Percentiles rank a stretch among this genome's conserved stretches.
Evolutionary conservation across 2,113 vertebrate genomes (phyloP).

Genomic region (Pachycephala philippinensis): DNA sequence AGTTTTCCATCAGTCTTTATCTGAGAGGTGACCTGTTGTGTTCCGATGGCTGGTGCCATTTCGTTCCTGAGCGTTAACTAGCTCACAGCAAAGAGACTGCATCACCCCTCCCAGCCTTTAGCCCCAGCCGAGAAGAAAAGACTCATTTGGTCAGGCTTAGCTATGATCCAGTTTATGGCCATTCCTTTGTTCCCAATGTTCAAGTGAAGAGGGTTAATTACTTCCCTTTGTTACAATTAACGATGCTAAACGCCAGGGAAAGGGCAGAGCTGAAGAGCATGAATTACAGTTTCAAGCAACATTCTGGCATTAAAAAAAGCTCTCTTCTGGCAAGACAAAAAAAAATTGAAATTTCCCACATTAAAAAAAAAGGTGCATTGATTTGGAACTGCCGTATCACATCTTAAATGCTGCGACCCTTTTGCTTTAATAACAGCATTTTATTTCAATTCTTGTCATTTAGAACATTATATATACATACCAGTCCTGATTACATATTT

Average conservation of each 20-base stretch:
- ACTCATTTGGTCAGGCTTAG: not conserved
- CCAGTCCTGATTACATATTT: not conserved
- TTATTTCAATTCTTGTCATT: slow-evolving; percentile 19
- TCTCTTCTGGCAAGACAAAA: not conserved
- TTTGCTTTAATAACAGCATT: not conserved
- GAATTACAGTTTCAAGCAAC: slow-evolving; percentile 19
- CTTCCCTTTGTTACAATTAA: slow-evolving; percentile 52
- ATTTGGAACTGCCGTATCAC: slow-evolving; percentile 3
- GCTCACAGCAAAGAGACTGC: not conserved
- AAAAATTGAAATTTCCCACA: not conserved
- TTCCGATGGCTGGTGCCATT: not conserved
- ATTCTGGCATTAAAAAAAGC: slow-evolving; percentile 2
- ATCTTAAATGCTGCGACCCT: not conserved
- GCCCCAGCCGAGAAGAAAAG: not conserved
- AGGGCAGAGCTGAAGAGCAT: slow-evolving; percentile 3
- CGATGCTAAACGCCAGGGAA: not conserved
- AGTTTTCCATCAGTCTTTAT: slow-evolving; percentile 2
- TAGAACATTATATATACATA: not conserved
- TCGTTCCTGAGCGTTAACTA: not conserved
- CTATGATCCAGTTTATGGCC: not conserved
- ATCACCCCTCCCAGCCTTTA: not conserved
- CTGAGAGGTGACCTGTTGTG: not conserved
- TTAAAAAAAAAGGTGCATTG: not conserved
- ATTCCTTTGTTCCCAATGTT: slow-evolving; percentile 13
- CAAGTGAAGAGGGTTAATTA: slow-evolving; percentile 47